Evolutionary conservation across 2,113 vertebrate genomes (phyloP).

Genomic region (Galemys pyrenaicus): DNA sequence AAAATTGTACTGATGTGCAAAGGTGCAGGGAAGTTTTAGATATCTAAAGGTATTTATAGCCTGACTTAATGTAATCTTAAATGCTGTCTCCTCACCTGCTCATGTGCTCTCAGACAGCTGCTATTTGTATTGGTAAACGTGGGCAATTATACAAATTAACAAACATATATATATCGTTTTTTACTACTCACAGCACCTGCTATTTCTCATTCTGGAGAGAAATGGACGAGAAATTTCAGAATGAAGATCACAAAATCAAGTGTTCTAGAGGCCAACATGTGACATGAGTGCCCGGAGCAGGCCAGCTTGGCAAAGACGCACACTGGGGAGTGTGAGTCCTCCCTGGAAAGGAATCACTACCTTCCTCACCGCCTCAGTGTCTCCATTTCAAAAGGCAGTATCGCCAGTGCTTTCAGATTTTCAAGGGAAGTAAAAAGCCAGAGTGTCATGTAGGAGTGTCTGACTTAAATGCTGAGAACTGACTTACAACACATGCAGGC

Average conservation of each 20-base stretch:
- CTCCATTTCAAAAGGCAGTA: background rate
- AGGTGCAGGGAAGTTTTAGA: background rate
- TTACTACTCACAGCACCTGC: background rate
- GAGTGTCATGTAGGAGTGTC: background rate
- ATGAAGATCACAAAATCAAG: background rate
- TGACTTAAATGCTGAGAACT: background rate
- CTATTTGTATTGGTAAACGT: background rate
- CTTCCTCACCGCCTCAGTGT: too few species aligned
- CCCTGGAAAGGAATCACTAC: background rate
- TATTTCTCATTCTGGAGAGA: background rate
- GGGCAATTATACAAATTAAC: background rate
- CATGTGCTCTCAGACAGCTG: background rate
- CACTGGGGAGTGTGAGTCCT: accelerated
- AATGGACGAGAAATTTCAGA: constrained; percentile 16
- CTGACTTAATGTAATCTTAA: background rate
- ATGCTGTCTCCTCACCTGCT: background rate
- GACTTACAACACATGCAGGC: background rate
- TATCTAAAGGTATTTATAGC: background rate
- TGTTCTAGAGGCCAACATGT: background rate
- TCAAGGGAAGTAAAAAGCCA: background rate
- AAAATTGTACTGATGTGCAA: background rate
- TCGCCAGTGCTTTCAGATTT: background rate
- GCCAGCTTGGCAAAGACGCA: background rate
- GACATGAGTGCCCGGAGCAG: accelerated
- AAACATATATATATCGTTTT: background rate